Evolutionary conservation across 2,888 invertebrate species (phyloP).

Genomic region (Protophormia terraenovae): DNA sequence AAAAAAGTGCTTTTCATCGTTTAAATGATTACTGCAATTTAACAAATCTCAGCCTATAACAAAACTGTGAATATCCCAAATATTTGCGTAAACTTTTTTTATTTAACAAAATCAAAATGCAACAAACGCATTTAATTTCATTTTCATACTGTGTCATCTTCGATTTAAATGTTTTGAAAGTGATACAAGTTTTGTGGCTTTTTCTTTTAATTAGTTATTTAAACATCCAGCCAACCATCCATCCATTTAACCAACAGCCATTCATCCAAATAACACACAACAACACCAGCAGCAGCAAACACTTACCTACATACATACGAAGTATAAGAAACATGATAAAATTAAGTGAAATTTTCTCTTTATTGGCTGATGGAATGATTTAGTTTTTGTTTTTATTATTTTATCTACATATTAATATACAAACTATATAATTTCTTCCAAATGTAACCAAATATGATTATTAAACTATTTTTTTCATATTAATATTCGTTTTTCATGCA

Average conservation of each 20-base stretch:
- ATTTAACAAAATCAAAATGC: not conserved
- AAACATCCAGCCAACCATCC: not conserved
- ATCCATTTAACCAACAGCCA: conserved; percentile 1
- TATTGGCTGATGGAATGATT: conserved; percentile 12
- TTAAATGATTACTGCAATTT: too few species aligned
- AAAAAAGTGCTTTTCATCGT: too few species aligned
- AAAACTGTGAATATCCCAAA: not conserved
- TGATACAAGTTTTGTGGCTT: conserved; percentile 52
- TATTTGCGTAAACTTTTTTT: not conserved
- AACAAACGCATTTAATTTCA: conserved; percentile 10
- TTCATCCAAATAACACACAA: not conserved
- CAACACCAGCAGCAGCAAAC: not conserved
- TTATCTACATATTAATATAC: too few species aligned
- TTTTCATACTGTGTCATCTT: conserved; percentile 41
- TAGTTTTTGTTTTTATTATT: not conserved
- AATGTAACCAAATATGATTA: not conserved
- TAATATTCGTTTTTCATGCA: too few species aligned
- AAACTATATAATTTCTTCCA: too few species aligned
- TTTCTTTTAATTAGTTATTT: conserved; percentile 23
- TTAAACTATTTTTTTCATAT: not conserved
- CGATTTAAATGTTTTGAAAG: conserved; percentile 39
- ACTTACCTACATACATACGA: too few species aligned
- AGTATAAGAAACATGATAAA: not conserved
- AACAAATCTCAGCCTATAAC: too few species aligned
- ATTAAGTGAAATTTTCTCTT: conserved; percentile 41